Base-by-base conservation (phyloP, 2,797 vertebrate genomes). In the Crenuchus spilurus region DNA sequence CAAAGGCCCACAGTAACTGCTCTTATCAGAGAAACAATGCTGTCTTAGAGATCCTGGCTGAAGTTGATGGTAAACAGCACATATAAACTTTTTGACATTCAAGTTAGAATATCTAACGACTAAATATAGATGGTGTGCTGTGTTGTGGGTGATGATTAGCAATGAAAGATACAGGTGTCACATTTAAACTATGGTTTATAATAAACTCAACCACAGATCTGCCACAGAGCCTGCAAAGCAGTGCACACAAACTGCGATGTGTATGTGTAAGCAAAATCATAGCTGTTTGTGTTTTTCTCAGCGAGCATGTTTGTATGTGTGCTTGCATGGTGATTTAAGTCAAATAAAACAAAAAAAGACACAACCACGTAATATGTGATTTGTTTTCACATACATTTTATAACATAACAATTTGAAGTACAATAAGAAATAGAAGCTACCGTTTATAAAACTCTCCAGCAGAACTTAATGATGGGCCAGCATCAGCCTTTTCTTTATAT, bases 391-490 rank as follows among this genome's bases (percentile, higher is more conserved):
- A 89, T 94, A 94, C 92, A 84, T 85, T 89, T 93, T 92, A 83
- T 87, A 85, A 86, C 84, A 91, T 92, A 93, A 89, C 90, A 92
- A 94, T 95, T 97, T 95, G 93, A 96, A 97, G 96, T 97, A 98
- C 93, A 94, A 93, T 96, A 96, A 94, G 96, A 98, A 98, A 97
- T 95, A 95, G 90, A 97, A 94, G 95, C 94, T 96, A 97, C 95
- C 91, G 94, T 96, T 97, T 98, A 98, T 98, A 98, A 99, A 97
- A 95, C 94, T 98, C 96, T 97, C 94, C 95, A 97, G 96, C 95
- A 94, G 95, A 94, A 96, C 94, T 96, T 96, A 98, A 95, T 97
- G 97, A 99, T 99, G 97, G 96, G 95, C 97, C 97, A 98, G 97
- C 97, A 99, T 98, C 97, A 99, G 95, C 95, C 94, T 89, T 89